Conservation (phyloP, 2,113 vertebrate species). For the Nesogale talazaci region DNA sequence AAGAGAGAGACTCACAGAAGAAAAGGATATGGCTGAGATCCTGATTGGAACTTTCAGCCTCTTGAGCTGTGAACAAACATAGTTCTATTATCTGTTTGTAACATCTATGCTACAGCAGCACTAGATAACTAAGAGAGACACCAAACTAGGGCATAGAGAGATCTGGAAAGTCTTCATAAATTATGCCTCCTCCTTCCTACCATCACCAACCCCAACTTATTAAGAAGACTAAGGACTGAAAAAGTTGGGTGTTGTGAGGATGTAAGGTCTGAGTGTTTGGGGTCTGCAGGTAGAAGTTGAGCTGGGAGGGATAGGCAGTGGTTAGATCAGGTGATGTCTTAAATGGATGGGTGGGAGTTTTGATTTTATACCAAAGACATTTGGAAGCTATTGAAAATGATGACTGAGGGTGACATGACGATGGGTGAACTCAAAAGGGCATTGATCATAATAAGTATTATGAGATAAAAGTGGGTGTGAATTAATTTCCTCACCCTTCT, state of each 20-base stretch:
- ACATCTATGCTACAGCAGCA: background rate
- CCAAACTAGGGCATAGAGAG: accelerated
- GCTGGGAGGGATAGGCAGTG: background rate
- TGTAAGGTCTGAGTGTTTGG: background rate
- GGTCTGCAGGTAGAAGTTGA: background rate
- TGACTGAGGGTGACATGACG: background rate
- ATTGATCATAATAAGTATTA: background rate
- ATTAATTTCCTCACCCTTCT: background rate
- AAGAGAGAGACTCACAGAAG: background rate
- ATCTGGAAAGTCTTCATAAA: background rate
- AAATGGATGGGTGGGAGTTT: background rate
- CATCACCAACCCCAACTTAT: background rate
- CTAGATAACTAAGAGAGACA: background rate
- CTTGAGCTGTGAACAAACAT: background rate
- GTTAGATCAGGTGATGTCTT: background rate
- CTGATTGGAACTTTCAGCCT: background rate
- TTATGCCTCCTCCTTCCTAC: background rate
- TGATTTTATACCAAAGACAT: background rate
- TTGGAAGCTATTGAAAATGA: background rate
- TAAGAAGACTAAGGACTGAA: background rate
- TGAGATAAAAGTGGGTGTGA: background rate
- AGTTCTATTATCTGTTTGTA: background rate
- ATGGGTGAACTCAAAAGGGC: background rate
- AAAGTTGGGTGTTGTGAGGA: background rate
- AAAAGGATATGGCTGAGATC: background rate